These are phyloP conservation scores for Tromatobia lineatoria DNA, from an alignment of 2,888 invertebrate genomes.

Conservation along the genomic window DNA sequence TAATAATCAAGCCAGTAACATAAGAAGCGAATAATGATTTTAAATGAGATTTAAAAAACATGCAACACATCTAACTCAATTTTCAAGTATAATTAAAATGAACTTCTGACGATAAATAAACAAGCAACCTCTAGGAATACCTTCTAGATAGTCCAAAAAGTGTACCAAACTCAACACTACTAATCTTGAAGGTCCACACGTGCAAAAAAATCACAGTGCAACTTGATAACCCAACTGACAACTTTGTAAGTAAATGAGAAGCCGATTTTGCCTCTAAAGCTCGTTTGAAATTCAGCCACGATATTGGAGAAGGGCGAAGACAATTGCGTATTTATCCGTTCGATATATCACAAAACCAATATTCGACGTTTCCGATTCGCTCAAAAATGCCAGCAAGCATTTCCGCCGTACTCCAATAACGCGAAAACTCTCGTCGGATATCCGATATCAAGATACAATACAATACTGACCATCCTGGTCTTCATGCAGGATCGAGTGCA, in stretches of 20 bases:
- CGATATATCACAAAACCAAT: not conserved
- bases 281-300: not conserved
- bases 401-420: constrained; percentile 15
- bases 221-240: not conserved
- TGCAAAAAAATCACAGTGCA: not conserved
- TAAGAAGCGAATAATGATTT: not conserved
- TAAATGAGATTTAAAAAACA: not conserved
- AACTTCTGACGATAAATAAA: not conserved
- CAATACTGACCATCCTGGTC: constrained; percentile 86
- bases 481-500: constrained; percentile 85
- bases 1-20: not conserved
- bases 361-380: not conserved
- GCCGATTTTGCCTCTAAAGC: not conserved
- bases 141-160: not conserved
- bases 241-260: not conserved
- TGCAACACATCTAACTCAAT: not conserved
- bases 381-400: not conserved
- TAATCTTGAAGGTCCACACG: not conserved
- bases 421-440: constrained; percentile 10
- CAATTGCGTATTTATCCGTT: not conserved
- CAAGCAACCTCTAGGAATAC: not conserved
- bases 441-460: constrained; percentile 76
- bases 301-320: constrained; percentile 19
- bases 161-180: not conserved
- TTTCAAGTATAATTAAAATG: not conserved